Conservation (phyloP, 2,888 invertebrate genomes). For the Clivina fossor region DNA sequence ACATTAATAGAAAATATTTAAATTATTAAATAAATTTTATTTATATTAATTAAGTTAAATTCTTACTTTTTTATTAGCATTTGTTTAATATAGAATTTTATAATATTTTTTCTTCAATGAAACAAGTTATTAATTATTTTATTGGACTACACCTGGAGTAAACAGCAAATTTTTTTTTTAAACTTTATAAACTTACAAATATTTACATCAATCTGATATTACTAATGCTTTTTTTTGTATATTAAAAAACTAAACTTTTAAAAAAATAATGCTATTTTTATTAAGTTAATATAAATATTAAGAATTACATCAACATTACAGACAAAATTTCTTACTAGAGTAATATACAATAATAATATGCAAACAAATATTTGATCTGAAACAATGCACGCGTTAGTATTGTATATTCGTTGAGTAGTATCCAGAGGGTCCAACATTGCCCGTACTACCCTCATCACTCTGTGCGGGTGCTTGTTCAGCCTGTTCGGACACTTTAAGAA, state of each 20-base stretch:
- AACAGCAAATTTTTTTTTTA: too few species aligned
- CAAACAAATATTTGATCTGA: neutral
- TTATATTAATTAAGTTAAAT: too few species aligned
- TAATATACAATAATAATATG: too few species aligned
- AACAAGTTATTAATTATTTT: too few species aligned
- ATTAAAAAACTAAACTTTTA: neutral
- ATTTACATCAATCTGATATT: too few species aligned
- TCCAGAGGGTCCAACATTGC: constrained; percentile 7
- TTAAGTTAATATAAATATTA: neutral
- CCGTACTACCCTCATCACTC: neutral
- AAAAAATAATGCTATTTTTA: neutral
- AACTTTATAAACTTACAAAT: too few species aligned
- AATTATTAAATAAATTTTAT: too few species aligned
- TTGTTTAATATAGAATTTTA: too few species aligned
- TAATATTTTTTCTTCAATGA: too few species aligned
- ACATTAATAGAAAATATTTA: too few species aligned
- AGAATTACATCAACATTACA: neutral
- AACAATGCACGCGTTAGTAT: constrained; percentile 13
- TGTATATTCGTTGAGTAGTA: constrained; percentile 23
- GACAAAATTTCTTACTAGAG: constrained; percentile 3
- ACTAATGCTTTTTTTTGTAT: neutral
- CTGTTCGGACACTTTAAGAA: neutral
- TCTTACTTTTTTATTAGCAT: too few species aligned
- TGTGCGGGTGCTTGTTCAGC: neutral
- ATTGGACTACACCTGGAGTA: too few species aligned